These are phyloP conservation scores for Achroia grisella DNA, from an alignment of 1,140 invertebrate genomes.

Conservation along the genomic window DNA sequence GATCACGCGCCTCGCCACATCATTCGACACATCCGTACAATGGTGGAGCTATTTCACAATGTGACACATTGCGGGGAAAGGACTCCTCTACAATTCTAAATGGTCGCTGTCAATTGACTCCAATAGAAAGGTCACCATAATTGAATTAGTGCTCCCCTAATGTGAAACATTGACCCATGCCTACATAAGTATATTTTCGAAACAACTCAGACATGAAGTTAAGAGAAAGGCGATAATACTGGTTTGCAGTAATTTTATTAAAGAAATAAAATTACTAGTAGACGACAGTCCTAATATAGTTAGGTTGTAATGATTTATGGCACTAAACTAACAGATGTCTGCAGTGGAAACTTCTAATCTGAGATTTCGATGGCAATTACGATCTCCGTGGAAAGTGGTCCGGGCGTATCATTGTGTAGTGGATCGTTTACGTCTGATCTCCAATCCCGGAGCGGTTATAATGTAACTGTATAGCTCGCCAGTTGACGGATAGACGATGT, in stretches of 20 bases:
- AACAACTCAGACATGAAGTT: too few relatives aligned
- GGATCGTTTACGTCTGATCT: conserved; percentile 22
- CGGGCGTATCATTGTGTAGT: conserved; percentile 19
- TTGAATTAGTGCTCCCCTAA: conserved; percentile 54
- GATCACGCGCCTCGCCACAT: conserved; percentile 18
- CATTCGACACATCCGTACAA: conserved; percentile 8
- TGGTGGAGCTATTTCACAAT: conserved; percentile 18
- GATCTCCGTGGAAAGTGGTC: conserved; percentile 22
- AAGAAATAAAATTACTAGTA: too few relatives aligned
- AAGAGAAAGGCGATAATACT: too few relatives aligned
- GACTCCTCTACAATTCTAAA: neutral
- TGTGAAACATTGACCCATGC: conserved; percentile 26
- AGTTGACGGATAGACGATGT: conserved; percentile 19
- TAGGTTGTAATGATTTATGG: too few relatives aligned
- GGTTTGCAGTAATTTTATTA: too few relatives aligned
- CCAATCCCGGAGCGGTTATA: conserved; percentile 21
- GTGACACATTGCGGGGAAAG: conserved; percentile 5
- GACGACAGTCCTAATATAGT: too few relatives aligned
- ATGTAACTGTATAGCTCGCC: conserved; percentile 22
- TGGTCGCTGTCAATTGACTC: conserved; percentile 42
- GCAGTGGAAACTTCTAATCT: neutral
- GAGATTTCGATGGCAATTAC: conserved; percentile 11
- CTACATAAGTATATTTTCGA: neutral
- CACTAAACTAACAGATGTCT: neutral
- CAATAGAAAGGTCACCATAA: conserved; percentile 59